A percentile compares a stretch with the other conserved stretches of the same genome.
These are phyloP conservation scores for Carlito syrichta DNA, from an alignment of 2,113 vertebrate genomes.

Conservation along the genomic window DNA sequence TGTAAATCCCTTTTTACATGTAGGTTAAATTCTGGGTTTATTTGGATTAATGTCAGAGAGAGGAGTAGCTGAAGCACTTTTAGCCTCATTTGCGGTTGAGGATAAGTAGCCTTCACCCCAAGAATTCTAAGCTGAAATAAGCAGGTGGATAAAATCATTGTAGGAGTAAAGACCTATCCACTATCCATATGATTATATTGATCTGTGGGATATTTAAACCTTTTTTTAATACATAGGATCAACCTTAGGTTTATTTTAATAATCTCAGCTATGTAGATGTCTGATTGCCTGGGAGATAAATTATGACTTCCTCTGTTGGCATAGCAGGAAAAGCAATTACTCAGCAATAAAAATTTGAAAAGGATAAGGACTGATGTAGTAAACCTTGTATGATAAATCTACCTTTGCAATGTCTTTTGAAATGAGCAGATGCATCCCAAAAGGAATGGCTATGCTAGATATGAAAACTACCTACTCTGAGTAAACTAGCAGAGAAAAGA, in stretches of 20 bases:
- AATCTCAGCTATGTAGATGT: slow-evolving; percentile 39
- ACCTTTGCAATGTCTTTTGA: slow-evolving; percentile 38
- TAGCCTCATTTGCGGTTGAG: not conserved
- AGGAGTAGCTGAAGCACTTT: not conserved
- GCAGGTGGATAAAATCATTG: not conserved
- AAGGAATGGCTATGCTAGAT: not conserved
- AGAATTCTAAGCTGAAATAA: slow-evolving; percentile 30
- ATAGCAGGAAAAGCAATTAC: slow-evolving; percentile 54
- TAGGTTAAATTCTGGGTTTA: not conserved
- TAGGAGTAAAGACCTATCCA: slow-evolving; percentile 1
- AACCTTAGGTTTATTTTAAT: slow-evolving; percentile 58
- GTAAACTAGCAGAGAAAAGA: slow-evolving; percentile 31
- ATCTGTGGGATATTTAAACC: slow-evolving; percentile 35
- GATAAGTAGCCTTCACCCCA: not conserved
- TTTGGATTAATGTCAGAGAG: not conserved
- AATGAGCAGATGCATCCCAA: not conserved
- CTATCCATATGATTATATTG: not conserved
- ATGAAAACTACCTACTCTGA: not conserved
- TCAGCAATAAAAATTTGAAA: slow-evolving; percentile 49
- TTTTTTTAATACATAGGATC: not conserved
- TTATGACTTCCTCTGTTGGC: slow-evolving; percentile 21
- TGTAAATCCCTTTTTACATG: not conserved
- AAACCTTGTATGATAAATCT: slow-evolving; percentile 55
- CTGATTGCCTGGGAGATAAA: slow-evolving; percentile 56
- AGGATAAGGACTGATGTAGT: not conserved